Evolutionary conservation across 1,140 invertebrate species (phyloP).

Genomic region (Caenorhabditis latens): DNA sequence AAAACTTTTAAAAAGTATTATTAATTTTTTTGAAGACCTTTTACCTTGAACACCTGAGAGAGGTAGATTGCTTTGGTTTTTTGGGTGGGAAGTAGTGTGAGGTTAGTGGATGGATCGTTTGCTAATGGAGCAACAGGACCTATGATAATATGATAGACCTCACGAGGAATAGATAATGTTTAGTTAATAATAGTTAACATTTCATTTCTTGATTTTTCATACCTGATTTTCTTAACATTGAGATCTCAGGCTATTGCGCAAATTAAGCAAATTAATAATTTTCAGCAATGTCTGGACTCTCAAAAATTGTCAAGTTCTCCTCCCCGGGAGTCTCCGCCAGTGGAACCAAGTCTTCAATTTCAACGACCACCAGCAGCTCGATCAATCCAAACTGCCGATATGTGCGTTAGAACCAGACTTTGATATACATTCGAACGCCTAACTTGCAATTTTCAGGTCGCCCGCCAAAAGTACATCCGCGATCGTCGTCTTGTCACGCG

Average conservation of each 20-base stretch:
- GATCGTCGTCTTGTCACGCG: conserved; percentile 16
- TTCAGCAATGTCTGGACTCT: conserved; percentile 4
- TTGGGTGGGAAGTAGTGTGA: neutral
- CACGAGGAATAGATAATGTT: too few relatives aligned
- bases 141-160: neutral
- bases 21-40: neutral
- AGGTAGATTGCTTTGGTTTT: conserved; percentile 46
- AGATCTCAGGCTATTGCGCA: too few relatives aligned
- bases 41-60: conserved; percentile 24
- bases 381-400: neutral
- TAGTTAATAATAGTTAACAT: too few relatives aligned
- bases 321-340: neutral
- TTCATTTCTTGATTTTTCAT: neutral
- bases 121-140: conserved; percentile 1
- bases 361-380: neutral
- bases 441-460: neutral
- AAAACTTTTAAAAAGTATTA: neutral
- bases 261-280: neutral
- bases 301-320: neutral
- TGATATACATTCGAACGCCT: neutral
- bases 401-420: neutral
- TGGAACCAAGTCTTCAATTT: neutral
- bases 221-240: too few relatives aligned
- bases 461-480: conserved; percentile 6
- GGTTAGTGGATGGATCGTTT: conserved; percentile 3